Base-by-base conservation (phyloP, 2,797 vertebrate species). In the Gymnodraco acuticeps region DNA sequence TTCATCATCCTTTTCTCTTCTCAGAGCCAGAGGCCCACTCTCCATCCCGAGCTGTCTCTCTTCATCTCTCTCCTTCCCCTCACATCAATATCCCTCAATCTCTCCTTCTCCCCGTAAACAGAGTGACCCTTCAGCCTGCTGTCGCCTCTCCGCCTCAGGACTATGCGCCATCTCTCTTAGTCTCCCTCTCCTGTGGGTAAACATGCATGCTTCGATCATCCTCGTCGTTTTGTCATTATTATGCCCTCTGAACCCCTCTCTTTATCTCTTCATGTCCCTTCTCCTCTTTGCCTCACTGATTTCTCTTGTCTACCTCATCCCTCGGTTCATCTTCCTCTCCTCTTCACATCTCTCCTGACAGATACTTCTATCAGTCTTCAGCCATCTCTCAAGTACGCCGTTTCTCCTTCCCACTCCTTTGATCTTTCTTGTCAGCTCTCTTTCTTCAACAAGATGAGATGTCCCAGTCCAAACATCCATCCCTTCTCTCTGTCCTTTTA, bases 221-320 rank as follows among this genome's bases (percentile, higher is more conserved):
- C 80, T 80, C 85, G 87, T 91, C 91, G 84, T 89, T 91, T 91
- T 89, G 90, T 93, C 90, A 91, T 92, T 85, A 89, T 88, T 86
- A 74, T 87, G 77, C 87, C 85, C 85, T 86, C 84, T 77, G 77
- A 87, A 89, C 84, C 73, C 52, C 58, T 75, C 78, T 81, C 80
- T 67, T 72, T 85, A 78, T 84, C 82, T 74, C 75, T 75, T 56
- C 38, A 48, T 47, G 64, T 69, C 64, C 53, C 65, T 60, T 77
- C 77, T 73, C 64, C 58, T 73, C 80, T 51, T 55, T 66, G 64
- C 17, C 45, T 64, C 41, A 0, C 56, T 79, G 54, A 70, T 10
- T 45, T 76, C 48, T 77, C 64, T 84, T 77, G 58, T 68, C 59
- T n/a, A 46, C 42, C 64, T 79, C 73, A 73, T 82, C 70, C 75